Evolutionary conservation across 2,888 invertebrate species (phyloP), one percentile per base, ranked within the genome.

Genomic region (Euplagia quadripunctaria): DNA sequence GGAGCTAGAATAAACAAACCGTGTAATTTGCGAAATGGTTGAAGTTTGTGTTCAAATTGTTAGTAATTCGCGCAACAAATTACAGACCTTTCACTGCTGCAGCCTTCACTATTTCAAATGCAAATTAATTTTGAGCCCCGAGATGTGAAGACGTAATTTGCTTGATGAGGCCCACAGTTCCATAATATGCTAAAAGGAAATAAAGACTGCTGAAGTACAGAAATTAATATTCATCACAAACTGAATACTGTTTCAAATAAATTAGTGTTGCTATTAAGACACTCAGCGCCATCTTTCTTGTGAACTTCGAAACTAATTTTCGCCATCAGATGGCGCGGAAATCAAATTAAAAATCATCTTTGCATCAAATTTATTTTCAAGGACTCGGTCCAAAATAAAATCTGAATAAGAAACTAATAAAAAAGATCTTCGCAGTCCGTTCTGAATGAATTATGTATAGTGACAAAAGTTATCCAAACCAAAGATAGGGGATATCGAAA

Each of bases 41-140:
- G n/a, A 79, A 79, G 79, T 82, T 83, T 71, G 52, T 76, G 71
- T 79, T 72, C 55, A 58, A 82, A 79, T 76, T 79, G 72, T 76
- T 69, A 73, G 67, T 78, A 78, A 78, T 84, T 73, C 68, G 77
- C 69, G 75, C 70, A 66, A 68, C 74, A 83, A 85, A 86, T 88
- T 85, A 79, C 85, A 76, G 77, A 80, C 84, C 80, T 88, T 85
- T 81, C 86, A 85, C 80, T 80, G 80, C 82, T 84, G 82, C 83
- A 80, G 83, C 87, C 85, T 87, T 85, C 78, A 74, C 75, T 81
- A 77, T 82, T 90, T 90, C 87, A 88, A 87, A 92, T 92, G 91
- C 87, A 91, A 92, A 92, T 90, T 76, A 85, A 85, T 84, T 87
- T 84, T 75, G 78, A 83, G 68, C 70, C 51, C 73, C 79, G 85